Evolutionary conservation across 2,113 vertebrate genomes (phyloP).

Genomic region (Dipodomys spectabilis): DNA sequence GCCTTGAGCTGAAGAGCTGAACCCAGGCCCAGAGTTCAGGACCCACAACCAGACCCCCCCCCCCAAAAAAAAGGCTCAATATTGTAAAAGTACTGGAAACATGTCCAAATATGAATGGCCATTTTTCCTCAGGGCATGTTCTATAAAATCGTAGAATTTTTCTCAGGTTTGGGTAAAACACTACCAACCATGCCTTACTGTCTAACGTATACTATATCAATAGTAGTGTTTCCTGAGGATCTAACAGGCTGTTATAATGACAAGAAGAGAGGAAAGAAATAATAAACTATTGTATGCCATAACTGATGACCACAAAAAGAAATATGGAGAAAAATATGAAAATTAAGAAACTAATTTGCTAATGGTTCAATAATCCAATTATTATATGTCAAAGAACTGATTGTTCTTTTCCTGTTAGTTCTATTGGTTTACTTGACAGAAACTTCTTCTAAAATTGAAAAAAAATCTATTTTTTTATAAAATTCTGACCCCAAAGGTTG

Average conservation of each 20-base stretch:
- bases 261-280: neutral
- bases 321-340: neutral
- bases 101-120: too few relatives aligned
- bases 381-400: neutral
- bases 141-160: neutral
- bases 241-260: neutral
- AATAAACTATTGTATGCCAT: neutral
- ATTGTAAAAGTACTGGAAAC: too few relatives aligned
- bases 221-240: neutral
- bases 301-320: neutral
- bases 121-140: too few relatives aligned
- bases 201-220: too few relatives aligned
- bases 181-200: too few relatives aligned
- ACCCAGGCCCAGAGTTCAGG: too few relatives aligned
- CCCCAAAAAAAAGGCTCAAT: neutral
- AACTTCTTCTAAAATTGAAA: neutral
- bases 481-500: neutral
- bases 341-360: neutral
- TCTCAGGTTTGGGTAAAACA: neutral
- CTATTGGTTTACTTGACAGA: neutral
- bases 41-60: too few relatives aligned
- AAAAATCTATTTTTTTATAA: neutral
- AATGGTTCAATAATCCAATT: neutral
- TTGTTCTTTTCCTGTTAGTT: neutral
- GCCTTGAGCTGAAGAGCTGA: too few relatives aligned